phyloP scores from a whole-genome alignment of 2,797 vertebrate species.

The Diceros bicornis region DNA sequence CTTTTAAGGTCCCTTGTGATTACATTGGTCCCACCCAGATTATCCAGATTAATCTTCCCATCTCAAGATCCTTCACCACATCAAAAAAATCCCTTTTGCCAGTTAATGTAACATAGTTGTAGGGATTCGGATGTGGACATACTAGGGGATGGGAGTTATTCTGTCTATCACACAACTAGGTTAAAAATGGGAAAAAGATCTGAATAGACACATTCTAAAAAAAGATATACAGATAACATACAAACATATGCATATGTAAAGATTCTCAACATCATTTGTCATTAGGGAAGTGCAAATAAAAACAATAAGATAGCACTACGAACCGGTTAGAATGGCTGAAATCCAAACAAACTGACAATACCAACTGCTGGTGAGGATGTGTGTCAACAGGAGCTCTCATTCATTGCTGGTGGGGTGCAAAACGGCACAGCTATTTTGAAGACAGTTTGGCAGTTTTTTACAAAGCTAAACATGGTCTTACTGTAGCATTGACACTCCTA shows the following conservation, averaged over 20 bases:
- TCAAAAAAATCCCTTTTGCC: not conserved
- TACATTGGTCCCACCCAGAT: not conserved
- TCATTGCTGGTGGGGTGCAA: not conserved
- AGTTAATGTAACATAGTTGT: not conserved
- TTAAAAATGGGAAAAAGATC: not conserved
- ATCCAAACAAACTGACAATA: not conserved
- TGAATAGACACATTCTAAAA: not conserved
- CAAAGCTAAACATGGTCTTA: not conserved
- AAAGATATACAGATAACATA: not conserved
- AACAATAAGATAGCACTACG: not conserved
- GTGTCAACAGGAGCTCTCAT: not conserved
- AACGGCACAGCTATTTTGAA: slow-evolving; percentile 7
- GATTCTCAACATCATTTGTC: not conserved
- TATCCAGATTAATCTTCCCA: not conserved
- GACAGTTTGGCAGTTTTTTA: slow-evolving; percentile 34
- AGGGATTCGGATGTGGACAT: not conserved
- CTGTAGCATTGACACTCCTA: not conserved
- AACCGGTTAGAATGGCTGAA: not conserved
- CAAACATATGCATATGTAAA: not conserved
- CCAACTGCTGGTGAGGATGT: not conserved
- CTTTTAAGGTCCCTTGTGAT: not conserved
- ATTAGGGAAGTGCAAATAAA: not conserved
- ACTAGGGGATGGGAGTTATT: not conserved
- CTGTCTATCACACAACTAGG: not conserved
- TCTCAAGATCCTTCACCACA: not conserved